Base-by-base conservation (phyloP, 1,140 invertebrate species). In the Ptiloglossa arizonensis region DNA sequence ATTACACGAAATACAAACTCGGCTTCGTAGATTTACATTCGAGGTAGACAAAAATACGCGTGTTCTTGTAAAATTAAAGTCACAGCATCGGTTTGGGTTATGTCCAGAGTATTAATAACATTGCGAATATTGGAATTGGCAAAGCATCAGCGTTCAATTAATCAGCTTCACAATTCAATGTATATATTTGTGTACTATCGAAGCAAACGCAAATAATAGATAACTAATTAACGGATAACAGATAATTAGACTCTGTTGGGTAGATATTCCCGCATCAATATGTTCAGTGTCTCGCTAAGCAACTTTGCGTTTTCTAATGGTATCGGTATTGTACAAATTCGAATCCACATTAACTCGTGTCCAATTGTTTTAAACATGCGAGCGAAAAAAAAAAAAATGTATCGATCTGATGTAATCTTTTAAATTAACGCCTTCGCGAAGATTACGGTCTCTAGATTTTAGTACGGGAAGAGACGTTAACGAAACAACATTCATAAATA, bases 101-200 rank as follows among this genome's bases (percentile, higher is more conserved):
- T 59, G 13, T 56, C 27, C 27, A 32, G 64, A 11, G 0, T 50
- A 38, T 24, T 67, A 52, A 52, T 67, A 67, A 67, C 22, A n/a
- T 22, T 22, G 54, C 8, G 35, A 44, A 59, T n/a, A 46, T 70
- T 59, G 27, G 13, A 70, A 32, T 46, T 32, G 68, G 54, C n/a
- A 24, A 4, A 59, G 11, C 0, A 22, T 46, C 27, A 57, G 11
- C 6, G 19, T 8, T 17, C 27, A 15, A n/a, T 13, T 59, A 46
- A 70, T 32, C 46, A 13, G 3, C 24, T 1, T 22, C 5, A 6
- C 8, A 15, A 17, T 29, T 32, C 24, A 22, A n/a, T 57, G 0
- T 5, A 46, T 1, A 32, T n/a, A 22, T 59, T 59, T 32, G 2
- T 27, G 8, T 15, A 62, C 13, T 15, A 15, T 1, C 11, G 17